Base-by-base conservation (phyloP, 2,797 vertebrate species). In the Sitta carolinensis region DNA sequence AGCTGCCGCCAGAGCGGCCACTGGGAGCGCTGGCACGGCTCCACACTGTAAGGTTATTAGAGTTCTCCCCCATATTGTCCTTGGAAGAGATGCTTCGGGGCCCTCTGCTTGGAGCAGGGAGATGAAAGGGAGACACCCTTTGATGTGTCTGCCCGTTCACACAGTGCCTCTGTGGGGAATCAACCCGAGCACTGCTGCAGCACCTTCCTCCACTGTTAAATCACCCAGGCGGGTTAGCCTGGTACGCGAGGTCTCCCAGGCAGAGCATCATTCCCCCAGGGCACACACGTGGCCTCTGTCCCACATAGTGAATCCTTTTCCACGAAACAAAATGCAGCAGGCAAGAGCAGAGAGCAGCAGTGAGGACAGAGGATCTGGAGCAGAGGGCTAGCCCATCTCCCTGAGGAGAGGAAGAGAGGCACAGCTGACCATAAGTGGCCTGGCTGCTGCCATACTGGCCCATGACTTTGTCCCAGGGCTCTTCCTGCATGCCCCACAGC, bases 31-130 rank as follows among this genome's bases (percentile, higher is more conserved):
- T 97, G 96, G 97, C 96, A 89, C 47, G 42, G 76, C 94, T 96
- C 96, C 94, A 85, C 68, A 59, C 74, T 87, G 89, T 70, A 74
- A 95, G 96, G 96, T 96, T 96, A 97, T 95, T 96, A 92, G 89
- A 97, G 94, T 95, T 97, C 95, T 96, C 74, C 88, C 64, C 64
- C 17, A 61, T 95, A 94, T 95, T 97, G 95, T 96, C 94, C 94
- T 97, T 96, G 96, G 94, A 96, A 97, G 58, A 68, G 94, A 88
- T 93, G 92, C 82, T 94, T 66, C 87, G 25, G 79, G 92, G 89
- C 89, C 10, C 62, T 88, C 92, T 93, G 92, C 93, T 91, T 5
- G 1, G 90, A 88, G 88, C 79, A 75, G 70, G 0, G 30, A 82
- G 83, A 90, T 93, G 95, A 94, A 94, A 91, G 74, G 68, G 93